phyloP scores from a whole-genome alignment of 2,797 vertebrate species.

The Pteronotus mesoamericanus region DNA sequence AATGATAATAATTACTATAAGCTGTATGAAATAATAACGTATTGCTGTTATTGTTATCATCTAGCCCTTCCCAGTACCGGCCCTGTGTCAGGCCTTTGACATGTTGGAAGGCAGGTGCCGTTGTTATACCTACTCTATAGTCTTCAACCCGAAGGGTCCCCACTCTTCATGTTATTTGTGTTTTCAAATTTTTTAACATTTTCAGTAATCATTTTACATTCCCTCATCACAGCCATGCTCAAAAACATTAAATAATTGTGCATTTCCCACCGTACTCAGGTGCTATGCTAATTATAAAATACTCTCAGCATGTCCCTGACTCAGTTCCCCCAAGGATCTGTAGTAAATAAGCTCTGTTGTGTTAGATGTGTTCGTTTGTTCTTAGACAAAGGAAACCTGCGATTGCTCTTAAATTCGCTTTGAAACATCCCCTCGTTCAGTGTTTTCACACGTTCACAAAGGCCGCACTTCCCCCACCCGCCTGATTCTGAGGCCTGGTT shows the following conservation, averaged over 20 bases:
- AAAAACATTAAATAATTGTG: background rate
- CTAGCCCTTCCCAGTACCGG: background rate
- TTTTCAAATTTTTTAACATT: background rate
- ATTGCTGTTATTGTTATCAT: rapidly evolving
- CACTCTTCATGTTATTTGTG: background rate
- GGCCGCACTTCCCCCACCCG: background rate
- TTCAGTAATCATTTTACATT: background rate
- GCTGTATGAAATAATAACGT: no score
- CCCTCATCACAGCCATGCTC: background rate
- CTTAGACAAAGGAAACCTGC: background rate
- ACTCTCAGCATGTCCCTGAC: background rate
- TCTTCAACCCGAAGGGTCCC: background rate
- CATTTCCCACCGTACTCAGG: background rate
- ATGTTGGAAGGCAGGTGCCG: rapidly evolving
- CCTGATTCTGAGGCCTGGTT: background rate
- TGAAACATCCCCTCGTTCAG: background rate
- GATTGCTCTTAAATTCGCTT: background rate
- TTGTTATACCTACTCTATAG: background rate
- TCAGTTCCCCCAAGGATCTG: background rate
- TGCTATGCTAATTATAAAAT: background rate
- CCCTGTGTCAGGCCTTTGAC: background rate
- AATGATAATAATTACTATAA: no score
- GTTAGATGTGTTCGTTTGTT: background rate
- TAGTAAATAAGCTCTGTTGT: background rate
- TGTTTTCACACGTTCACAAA: background rate